Evolutionary conservation across 1,140 invertebrate species (phyloP), one percentile per base, ranked within the genome.

Genomic region (Ceratoteleas bidentatus): DNA sequence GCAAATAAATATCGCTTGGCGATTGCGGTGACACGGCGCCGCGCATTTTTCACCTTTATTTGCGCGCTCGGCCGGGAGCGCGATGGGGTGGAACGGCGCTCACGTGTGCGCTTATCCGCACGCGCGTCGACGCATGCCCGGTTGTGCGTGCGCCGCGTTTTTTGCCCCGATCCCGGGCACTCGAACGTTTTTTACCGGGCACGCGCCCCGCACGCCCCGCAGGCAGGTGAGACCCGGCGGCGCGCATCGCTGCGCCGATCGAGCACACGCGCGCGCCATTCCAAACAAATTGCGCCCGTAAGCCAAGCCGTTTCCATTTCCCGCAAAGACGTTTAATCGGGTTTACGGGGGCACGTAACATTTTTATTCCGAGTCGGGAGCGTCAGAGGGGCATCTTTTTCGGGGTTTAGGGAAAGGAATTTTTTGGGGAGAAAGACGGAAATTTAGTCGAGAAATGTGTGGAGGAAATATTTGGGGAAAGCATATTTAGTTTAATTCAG

Each of bases 101-200:
- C 75, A 65, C 61, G 66, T 56, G 65, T 53, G 65, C 54, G 65
- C 61, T 79, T 79, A 79, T 79, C 75, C 75, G 75, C 75, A 79
- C 75, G 75, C 75, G 75, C 75, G 75, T 53, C 58, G 43, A 54
- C 54, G 60, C 68, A 73, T 66, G 76, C 68, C 60, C 34, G 45
- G 47, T 65, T 60, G 8, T 43, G 61, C 68, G 61, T 69, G 66
- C 58, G 66, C 66, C 52, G 24, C 40, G 61, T 79, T 79, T 79
- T 79, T 72, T 58, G 53, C 62, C 54, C 61, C 50, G 53, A 72
- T 70, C 68, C 66, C 54, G 32, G 60, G 24, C 62, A 72, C 76
- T 79, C 68, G 54, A 77, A 53, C 52, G 64, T 54, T 53, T 60
- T 68, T 66, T 64, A 52, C 58, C 49, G 60, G 75, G 75, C 76